Evolutionary conservation across 2,888 invertebrate genomes (phyloP).

Genomic region (Dryomyza anilis): DNA sequence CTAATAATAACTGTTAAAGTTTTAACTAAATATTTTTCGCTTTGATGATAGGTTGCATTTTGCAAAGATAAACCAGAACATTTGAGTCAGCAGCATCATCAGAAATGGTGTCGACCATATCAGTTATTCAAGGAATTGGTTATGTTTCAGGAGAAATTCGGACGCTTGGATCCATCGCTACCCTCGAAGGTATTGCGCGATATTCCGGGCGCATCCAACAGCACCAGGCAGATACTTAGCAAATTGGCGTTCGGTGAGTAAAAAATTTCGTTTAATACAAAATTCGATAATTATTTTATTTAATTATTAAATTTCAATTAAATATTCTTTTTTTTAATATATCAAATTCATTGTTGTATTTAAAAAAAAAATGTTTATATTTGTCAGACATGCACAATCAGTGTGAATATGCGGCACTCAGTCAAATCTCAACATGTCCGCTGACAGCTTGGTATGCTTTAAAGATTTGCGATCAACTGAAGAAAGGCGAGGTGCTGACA

Average conservation of each 20-base stretch:
- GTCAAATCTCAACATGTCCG: constrained; percentile 71
- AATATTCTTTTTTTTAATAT: not conserved
- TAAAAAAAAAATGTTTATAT: not conserved
- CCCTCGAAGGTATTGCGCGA: constrained; percentile 63
- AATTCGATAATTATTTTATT: not conserved
- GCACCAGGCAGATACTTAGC: constrained; percentile 48
- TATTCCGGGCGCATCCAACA: constrained; percentile 44
- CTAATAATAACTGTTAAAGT: not conserved
- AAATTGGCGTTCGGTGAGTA: constrained; percentile 48
- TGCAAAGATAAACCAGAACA: constrained; percentile 65
- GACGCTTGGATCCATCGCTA: constrained; percentile 66
- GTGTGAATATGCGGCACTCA: constrained; percentile 68
- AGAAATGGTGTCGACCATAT: constrained; percentile 69
- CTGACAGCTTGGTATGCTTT: constrained; percentile 68
- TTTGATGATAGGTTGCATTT: constrained; percentile 63
- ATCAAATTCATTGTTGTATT: too few relatives aligned
- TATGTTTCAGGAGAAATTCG: constrained; percentile 66
- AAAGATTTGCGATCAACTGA: constrained; percentile 56
- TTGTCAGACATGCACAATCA: constrained; percentile 61
- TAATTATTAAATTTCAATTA: not conserved
- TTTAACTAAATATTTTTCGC: not conserved
- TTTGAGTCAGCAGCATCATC: constrained; percentile 62
- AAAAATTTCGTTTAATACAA: too few relatives aligned
- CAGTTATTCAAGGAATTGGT: constrained; percentile 68
- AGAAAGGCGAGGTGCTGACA: constrained; percentile 43